A percentile compares a stretch with the other conserved stretches of the same genome.
Evolutionary conservation across 2,888 invertebrate genomes (phyloP).

Genomic region (Campoplex nolae): DNA sequence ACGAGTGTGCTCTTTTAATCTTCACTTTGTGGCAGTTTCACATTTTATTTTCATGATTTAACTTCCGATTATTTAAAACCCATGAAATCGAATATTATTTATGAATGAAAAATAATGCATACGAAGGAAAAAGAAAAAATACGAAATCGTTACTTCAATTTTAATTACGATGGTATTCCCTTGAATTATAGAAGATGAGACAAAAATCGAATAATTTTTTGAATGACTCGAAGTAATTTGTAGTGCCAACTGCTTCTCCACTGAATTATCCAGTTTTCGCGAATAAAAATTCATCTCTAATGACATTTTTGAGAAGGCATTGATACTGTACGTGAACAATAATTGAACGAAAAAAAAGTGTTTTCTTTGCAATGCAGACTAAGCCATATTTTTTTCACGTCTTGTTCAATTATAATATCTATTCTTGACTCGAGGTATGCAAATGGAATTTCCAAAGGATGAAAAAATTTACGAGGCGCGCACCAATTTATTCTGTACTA

Average conservation of each 20-base stretch:
- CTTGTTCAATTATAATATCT: constrained; percentile 24
- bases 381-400: not conserved
- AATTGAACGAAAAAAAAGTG: not conserved
- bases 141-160: not conserved
- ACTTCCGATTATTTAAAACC: constrained; percentile 7
- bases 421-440: constrained; percentile 23
- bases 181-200: not conserved
- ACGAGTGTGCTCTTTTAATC: constrained; percentile 7
- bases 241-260: not conserved
- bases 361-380: not conserved
- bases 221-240: not conserved
- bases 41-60: constrained; percentile 14
- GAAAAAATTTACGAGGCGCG: constrained; percentile 6
- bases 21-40: constrained; percentile 38
- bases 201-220: not conserved
- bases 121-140: not conserved
- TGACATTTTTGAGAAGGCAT: no score
- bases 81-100: constrained; percentile 27
- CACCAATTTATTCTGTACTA: constrained; percentile 19
- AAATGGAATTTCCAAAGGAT: constrained; percentile 23
- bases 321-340: not conserved
- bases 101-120: not conserved
- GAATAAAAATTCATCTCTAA: not conserved
- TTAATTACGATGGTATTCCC: not conserved
- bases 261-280: not conserved